These are phyloP conservation scores for Porites lutea DNA, from an alignment of 64 coral and sea anemone genomes.

Conservation along the genomic window DNA sequence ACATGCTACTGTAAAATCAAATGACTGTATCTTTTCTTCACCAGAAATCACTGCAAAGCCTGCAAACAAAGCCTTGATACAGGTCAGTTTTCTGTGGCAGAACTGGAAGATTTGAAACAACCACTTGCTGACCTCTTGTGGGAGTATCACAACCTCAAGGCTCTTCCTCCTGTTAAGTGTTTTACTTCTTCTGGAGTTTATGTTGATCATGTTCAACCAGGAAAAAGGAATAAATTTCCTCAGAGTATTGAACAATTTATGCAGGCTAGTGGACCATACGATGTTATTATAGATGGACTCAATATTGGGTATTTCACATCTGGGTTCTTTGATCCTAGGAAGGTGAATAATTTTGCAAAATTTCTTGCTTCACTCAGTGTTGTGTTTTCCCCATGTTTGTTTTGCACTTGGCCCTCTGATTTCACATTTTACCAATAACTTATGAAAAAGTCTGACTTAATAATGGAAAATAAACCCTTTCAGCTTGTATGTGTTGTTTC, in stretches of 20 bases:
- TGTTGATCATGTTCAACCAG: constrained; percentile 44
- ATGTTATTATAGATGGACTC: constrained; percentile 82
- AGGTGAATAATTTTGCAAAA: constrained; percentile 32
- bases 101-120: constrained; percentile 28
- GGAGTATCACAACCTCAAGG: constrained; percentile 41
- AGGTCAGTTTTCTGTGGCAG: constrained; percentile 26
- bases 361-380: too few relatives aligned
- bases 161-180: constrained; percentile 29
- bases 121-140: constrained; percentile 57
- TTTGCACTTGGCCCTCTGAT: too few relatives aligned
- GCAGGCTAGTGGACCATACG: constrained; percentile 80
- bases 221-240: constrained; percentile 49
- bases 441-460: too few relatives aligned
- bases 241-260: constrained; percentile 68
- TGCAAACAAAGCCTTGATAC: constrained; percentile 56
- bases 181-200: constrained; percentile 72
- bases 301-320: constrained; percentile 62
- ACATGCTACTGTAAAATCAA: too few relatives aligned
- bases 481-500: too few relatives aligned
- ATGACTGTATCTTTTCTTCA: background rate
- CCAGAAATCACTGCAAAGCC: constrained; percentile 39
- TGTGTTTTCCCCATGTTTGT: too few relatives aligned
- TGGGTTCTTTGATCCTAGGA: constrained; percentile 54
- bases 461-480: too few relatives aligned
- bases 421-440: too few relatives aligned